Base-by-base conservation (phyloP, 2,797 vertebrate genomes). In the Pangasius sanitwongsei region DNA sequence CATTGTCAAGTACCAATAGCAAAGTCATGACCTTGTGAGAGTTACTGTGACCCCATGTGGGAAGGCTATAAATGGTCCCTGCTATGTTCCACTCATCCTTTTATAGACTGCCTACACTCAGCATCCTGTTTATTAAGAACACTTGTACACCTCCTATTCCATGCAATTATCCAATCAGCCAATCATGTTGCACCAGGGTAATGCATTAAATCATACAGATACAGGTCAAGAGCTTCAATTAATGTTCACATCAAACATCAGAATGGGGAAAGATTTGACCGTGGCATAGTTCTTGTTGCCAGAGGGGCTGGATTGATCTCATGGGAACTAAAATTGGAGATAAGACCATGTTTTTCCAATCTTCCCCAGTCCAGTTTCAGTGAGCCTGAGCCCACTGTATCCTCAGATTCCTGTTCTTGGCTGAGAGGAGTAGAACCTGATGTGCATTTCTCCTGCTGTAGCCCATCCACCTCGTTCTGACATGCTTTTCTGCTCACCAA, bases 91-190 rank as follows among this genome's bases (percentile, higher is more conserved):
- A 77, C 75, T 78, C 28, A 31, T 78, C 9, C 37, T 25, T 74
- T 44, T 25, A 41, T 74, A 25, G 37, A 12, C 48, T 16, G 0
- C 13, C 25, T 53, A 78, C 28, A 53, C 44, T 53, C 44, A 78
- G n/a, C 48, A 31, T n/a, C 28, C 23, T 75, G 23, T 41, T 72
- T 50, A 75, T 48, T 75, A 28, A 50, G 72, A 75, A 75, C 23
- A 50, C 75, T 78, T 50, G 48, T 78, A 78, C 75, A 53, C 25
- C 48, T 53, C 28, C 34, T n/a, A 13, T 53, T 50, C 48, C 25
- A 78, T 53, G 44, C 48, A 53, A 37, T 78, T 78, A 78, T 78
- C 48, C 44, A 78, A 78, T 77, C 74, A 48, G 16, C 69, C 74
- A 50, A 28, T 78, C 48, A 34, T 37, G 31, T 6, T 81, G 31